phyloP scores from a whole-genome alignment of 53 echinoderm and acorn worm genomes.

The Temnopleurus reevesii region DNA sequence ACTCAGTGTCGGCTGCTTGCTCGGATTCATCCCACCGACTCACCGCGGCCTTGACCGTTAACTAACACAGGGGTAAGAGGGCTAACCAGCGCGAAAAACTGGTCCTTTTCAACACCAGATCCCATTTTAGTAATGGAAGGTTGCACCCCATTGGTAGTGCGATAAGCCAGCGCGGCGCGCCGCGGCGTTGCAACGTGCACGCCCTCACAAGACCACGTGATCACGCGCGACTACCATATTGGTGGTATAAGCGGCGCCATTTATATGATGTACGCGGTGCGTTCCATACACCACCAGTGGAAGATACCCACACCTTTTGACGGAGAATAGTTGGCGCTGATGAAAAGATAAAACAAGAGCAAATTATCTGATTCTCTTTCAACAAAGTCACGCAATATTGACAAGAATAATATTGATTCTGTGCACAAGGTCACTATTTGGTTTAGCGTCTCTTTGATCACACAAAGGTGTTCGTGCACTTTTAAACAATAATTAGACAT shows the following conservation, averaged over 20 bases:
- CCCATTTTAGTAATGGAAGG: constrained; percentile 38
- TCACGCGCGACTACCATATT: background rate
- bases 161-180: background rate
- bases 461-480: no score
- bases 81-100: constrained; percentile 37
- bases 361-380: background rate
- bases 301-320: no score
- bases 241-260: background rate
- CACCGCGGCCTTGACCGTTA: constrained; percentile 21
- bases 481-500: no score
- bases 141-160: constrained; percentile 40
- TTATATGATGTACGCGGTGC: background rate
- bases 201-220: background rate
- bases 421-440: background rate
- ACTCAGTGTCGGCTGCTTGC: background rate
- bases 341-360: background rate
- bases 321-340: background rate
- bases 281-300: no score
- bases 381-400: background rate
- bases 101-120: background rate
- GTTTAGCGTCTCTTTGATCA: no score
- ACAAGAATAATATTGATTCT: background rate
- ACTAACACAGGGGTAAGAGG: background rate
- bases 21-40: background rate
- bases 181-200: background rate